Base-by-base conservation (phyloP, 2,797 vertebrate genomes). In the Ptychadena robeensis region DNA sequence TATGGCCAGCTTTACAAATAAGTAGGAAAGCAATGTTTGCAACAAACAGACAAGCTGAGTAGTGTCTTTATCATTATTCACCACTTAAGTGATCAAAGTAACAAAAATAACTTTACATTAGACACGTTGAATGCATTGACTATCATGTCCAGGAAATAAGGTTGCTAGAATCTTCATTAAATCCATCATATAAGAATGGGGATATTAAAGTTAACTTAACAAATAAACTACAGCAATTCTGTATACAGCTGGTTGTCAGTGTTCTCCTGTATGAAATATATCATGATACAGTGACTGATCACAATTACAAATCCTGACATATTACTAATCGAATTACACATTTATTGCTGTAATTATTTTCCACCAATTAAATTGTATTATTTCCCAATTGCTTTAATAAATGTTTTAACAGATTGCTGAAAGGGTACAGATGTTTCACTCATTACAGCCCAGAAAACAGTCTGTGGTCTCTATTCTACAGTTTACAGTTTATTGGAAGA, bases 251-350 rank as follows among this genome's bases (percentile, higher is more conserved):
- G 32, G 40, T 64, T 44, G 38, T 66, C 69, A 81, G 28, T 37
- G 38, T 67, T 18, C 30, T 72, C 48, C 37, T 32, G 27, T 30
- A 37, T 81, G 14, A 14, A 35, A 67, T 53, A 18, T n/a, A 68
- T 53, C 53, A 57, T 66, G n/a, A 61, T 59, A 31, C 40, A 15
- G 12, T 59, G 74, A 83, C 75, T 79, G 66, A 83, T 79, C 27
- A 15, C 38, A 79, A 65, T 2, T 61, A 59, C 68, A 15, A 61
- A 57, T 71, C 14, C 66, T 78, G n/a, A 83, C 61, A 79, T 73
- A 68, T 73, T 83, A 48, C 69, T 83, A 83, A 83, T 79, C 67
- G 4, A 83, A 83, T 83, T 73, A 79, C 63, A 73, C 69, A 83
- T 61, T 73, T 79, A 79, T 74, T 79, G 63, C 40, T 35, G 32